Evolutionary conservation across 2,797 vertebrate species (phyloP).

Genomic region (Acanthornis magna): DNA sequence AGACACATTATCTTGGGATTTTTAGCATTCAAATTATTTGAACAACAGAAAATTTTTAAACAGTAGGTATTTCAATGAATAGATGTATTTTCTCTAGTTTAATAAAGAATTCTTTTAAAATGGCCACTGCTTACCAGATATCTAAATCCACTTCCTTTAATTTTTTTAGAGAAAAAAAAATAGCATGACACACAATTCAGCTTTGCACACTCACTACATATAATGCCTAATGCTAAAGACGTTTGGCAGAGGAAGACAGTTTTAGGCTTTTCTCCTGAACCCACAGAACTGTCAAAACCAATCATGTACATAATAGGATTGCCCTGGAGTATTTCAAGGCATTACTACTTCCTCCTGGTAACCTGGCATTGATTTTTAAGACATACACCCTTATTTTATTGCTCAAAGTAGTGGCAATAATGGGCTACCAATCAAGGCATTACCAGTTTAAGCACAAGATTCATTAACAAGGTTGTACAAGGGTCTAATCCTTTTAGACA

Average conservation of each 20-base stretch:
- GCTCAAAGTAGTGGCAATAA: background rate
- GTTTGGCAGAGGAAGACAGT: background rate
- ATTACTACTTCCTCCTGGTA: background rate
- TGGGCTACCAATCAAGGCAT: background rate
- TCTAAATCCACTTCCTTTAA: background rate
- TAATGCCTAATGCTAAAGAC: background rate
- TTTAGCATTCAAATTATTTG: background rate
- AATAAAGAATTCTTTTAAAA: background rate
- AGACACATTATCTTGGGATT: background rate
- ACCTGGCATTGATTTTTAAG: slow-evolving; percentile 13
- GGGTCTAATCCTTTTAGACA: background rate
- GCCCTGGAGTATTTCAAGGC: background rate
- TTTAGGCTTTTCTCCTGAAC: background rate
- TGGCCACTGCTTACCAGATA: background rate
- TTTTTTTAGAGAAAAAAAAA: background rate
- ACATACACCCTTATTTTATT: background rate
- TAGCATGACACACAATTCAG: background rate
- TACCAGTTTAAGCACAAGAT: background rate
- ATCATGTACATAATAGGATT: background rate
- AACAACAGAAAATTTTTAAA: background rate
- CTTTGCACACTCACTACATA: background rate
- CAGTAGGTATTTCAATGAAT: background rate
- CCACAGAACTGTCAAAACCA: background rate
- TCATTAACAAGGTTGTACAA: background rate
- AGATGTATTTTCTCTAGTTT: background rate